These are phyloP conservation scores for Anastrepha ludens DNA, from an alignment of 1,140 invertebrate genomes.

Conservation along the genomic window DNA sequence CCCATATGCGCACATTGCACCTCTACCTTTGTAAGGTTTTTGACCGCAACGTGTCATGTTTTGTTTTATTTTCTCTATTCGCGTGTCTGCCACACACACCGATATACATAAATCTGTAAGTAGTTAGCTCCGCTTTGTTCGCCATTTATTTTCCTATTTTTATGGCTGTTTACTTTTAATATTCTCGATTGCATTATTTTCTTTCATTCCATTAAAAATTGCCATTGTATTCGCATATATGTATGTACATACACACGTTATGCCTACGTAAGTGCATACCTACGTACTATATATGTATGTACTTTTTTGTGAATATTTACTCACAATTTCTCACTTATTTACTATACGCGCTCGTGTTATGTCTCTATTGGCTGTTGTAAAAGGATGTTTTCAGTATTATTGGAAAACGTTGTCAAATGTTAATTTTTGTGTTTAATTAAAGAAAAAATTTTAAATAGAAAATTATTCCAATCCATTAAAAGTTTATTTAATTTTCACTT, in stretches of 20 bases:
- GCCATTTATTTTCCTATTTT: not conserved
- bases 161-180: not conserved
- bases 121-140: not conserved
- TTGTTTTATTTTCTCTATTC: not conserved
- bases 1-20: not conserved
- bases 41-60: not conserved
- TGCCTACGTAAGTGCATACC: not conserved
- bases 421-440: no score
- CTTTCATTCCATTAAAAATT: not conserved
- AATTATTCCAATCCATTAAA: no score
- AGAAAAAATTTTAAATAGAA: no score
- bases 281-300: no score
- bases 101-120: no score
- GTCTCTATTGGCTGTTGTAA: not conserved
- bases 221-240: not conserved
- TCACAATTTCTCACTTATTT: no score
- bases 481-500: no score
- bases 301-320: no score
- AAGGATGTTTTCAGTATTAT: not conserved
- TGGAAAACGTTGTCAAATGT: no score
- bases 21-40: not conserved
- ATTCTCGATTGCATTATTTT: not conserved
- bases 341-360: not conserved
- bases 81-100: not conserved
- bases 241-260: not conserved